Percentiles rank a stretch among this genome's conserved stretches.
phyloP scores from a whole-genome alignment of 2,888 invertebrate genomes.

The Hydraecia micacea region DNA sequence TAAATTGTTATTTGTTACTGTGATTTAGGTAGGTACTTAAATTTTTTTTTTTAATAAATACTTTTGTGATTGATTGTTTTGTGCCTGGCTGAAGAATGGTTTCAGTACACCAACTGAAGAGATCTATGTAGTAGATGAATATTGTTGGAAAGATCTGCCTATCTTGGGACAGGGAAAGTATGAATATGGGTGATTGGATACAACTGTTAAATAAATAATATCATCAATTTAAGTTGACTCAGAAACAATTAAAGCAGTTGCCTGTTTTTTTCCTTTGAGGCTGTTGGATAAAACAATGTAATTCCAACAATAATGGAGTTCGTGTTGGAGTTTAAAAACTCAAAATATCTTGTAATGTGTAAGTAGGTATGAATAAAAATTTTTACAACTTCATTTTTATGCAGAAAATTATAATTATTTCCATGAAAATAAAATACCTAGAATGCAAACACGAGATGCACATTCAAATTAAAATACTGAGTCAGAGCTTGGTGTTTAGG shows the following conservation, averaged over 20 bases:
- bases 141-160: not conserved
- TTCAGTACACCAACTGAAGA: too few species aligned
- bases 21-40: too few species aligned
- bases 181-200: not conserved
- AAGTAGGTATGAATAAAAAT: too few species aligned
- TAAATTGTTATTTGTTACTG: not conserved
- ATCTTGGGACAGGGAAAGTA: too few species aligned
- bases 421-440: conserved; percentile 16
- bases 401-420: not conserved
- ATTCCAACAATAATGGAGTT: not conserved
- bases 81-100: too few species aligned
- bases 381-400: not conserved
- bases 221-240: not conserved
- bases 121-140: not conserved
- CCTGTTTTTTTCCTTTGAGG: not conserved
- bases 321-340: not conserved
- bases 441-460: conserved; percentile 22
- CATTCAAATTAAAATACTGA: conserved; percentile 32
- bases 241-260: not conserved
- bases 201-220: not conserved
- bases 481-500: conserved; percentile 48
- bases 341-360: not conserved
- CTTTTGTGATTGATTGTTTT: not conserved
- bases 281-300: not conserved
- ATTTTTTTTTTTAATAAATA: too few species aligned